Base-by-base conservation (phyloP, 23 tunicate species). In the Botrylloides violaceus region DNA sequence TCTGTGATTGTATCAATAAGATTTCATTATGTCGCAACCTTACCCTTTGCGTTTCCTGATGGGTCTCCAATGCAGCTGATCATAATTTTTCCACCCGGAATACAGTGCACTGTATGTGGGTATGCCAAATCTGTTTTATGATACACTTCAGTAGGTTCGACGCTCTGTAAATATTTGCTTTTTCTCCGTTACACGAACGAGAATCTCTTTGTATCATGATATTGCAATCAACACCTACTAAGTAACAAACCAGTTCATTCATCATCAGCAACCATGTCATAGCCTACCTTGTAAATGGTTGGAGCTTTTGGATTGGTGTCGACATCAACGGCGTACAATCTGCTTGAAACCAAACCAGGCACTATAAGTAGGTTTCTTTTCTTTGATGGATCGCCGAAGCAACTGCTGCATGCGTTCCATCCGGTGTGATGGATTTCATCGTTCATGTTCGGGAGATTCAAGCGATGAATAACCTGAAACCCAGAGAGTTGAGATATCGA, bases 371-470 rank as follows among this genome's bases (percentile, higher is more conserved):
- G 79, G 20, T 49, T 73, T 55, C 95, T 66, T 33, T 71, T 81
- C 37, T 87, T 87, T 12, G 86, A 62, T 2, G 95, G 95, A 61
- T 87, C 95, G 71, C 84, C 78, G 28, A 76, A 87, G 61, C 95
- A 87, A 61, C 86, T 80, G 70, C 86, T 80, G 79, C 95, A 87
- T 5, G 95, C 83, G 48, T 87, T 87, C 95, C 95, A 87, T 12
- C 95, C 95, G 32, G 95, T 87, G 82, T 87, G 95, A 47, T 87
- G 95, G 32, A 87, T 28, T 58, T 87, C 95, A 61, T 87, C 95
- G 78, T 87, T 81, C 66, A 73, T 77, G 81, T 87, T 87, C 5
- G 95, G 95, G 75, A 87, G 30, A 34, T 87, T 86, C 71, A 87
- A 34, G 18, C 95, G 82, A 30, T 76, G 56, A 21, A 87, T 81